Conservation (phyloP, 2,113 vertebrate genomes). For the Chaenocephalus aceratus region DNA sequence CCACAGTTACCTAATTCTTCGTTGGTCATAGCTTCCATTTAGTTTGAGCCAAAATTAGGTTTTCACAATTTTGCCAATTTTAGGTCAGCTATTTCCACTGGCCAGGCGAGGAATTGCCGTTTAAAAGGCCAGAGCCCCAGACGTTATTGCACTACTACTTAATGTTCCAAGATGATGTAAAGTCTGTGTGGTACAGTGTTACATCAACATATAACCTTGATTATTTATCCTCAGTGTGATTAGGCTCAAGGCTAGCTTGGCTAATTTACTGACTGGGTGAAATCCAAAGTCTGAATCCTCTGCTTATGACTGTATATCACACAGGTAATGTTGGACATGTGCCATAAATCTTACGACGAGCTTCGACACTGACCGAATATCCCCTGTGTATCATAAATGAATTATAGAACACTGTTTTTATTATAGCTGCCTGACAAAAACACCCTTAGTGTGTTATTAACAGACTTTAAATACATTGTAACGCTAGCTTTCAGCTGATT, state of each 20-base stretch:
- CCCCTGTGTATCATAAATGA: not conserved
- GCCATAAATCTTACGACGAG: not conserved
- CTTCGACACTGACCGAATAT: not conserved
- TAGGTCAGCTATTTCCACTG: slow-evolving; percentile 74
- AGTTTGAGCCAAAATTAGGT: slow-evolving; percentile 56
- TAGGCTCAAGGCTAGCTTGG: not conserved
- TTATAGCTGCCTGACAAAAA: slow-evolving; percentile 4
- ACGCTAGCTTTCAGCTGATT: slow-evolving; percentile 7
- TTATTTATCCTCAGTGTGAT: slow-evolving; percentile 16
- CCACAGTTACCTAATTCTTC: slow-evolving; percentile 69
- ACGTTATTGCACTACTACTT: slow-evolving; percentile 52
- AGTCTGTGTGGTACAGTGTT: slow-evolving; percentile 18
- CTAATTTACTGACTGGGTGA: slow-evolving; percentile 6
- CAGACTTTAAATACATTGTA: not conserved
- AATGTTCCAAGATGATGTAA: slow-evolving; percentile 53
- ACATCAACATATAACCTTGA: slow-evolving; percentile 16
- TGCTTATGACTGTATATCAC: not conserved
- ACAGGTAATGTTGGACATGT: slow-evolving; percentile 2
- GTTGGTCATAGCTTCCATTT: slow-evolving; percentile 74
- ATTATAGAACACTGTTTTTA: not conserved
- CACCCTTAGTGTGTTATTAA: not conserved
- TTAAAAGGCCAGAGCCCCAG: slow-evolving; percentile 55
- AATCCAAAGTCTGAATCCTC: slow-evolving; percentile 11
- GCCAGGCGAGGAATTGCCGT: slow-evolving; percentile 35
- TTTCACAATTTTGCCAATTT: slow-evolving; percentile 48